These are phyloP conservation scores for Gymnothorax javanicus DNA, from an alignment of 2,797 vertebrate genomes.

Conservation along the genomic window DNA sequence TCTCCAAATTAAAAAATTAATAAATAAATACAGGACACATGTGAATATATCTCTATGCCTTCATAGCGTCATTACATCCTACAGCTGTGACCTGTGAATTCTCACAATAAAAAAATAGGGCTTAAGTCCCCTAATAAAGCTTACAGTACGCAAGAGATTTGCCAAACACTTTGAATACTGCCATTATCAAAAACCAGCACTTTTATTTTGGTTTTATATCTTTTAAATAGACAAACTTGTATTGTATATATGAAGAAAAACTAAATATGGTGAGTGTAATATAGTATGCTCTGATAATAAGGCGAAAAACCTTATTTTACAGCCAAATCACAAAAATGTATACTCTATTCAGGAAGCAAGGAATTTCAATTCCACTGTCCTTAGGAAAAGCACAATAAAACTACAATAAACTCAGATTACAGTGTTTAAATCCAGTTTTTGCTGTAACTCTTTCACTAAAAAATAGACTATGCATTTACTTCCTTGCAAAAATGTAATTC, in stretches of 20 bases:
- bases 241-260: not conserved
- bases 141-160: conserved; percentile 47
- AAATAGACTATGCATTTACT: conserved; percentile 62
- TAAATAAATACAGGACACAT: not conserved
- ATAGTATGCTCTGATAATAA: not conserved
- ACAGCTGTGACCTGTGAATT: not conserved
- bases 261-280: not conserved
- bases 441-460: conserved; percentile 59
- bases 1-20: not conserved
- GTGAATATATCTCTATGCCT: not conserved
- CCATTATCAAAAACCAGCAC: conserved; percentile 30
- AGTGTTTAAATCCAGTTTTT: conserved; percentile 58
- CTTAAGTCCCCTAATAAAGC: conserved; percentile 42
- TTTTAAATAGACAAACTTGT: not conserved
- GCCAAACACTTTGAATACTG: conserved; percentile 46
- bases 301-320: conserved; percentile 11
- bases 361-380: not conserved
- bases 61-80: too few species aligned
- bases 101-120: not conserved
- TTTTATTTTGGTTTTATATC: conserved; percentile 24
- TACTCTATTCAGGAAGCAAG: conserved; percentile 19
- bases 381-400: conserved; percentile 57
- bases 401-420: conserved; percentile 34
- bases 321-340: conserved; percentile 1
- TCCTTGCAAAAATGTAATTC: conserved; percentile 35